phyloP scores from a whole-genome alignment of 1,140 invertebrate genomes.

The Temnothorax longispinosus region DNA sequence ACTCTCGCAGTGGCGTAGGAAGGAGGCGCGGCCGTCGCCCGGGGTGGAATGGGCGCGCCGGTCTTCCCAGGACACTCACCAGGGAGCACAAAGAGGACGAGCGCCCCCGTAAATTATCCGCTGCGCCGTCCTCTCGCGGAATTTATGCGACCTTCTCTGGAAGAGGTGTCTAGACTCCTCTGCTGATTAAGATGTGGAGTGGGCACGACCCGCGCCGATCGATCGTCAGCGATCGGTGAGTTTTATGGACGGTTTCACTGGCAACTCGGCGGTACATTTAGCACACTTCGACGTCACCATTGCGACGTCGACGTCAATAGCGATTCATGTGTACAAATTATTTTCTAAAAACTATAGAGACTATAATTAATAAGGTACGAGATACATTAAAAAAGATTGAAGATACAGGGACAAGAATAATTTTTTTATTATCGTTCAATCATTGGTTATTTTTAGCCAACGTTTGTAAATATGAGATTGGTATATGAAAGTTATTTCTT shows the following conservation, averaged over 20 bases:
- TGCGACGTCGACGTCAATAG: neutral
- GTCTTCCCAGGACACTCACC: conserved; percentile 65
- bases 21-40: conserved; percentile 57
- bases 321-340: neutral
- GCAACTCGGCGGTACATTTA: neutral
- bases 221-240: conserved; percentile 28
- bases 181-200: conserved; percentile 48
- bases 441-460: neutral
- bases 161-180: conserved; percentile 57
- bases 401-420: too few relatives aligned
- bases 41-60: conserved; percentile 50
- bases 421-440: neutral
- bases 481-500: neutral
- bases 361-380: neutral
- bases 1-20: conserved; percentile 79
- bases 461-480: neutral
- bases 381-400: neutral
- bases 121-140: conserved; percentile 54
- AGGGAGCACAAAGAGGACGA: conserved; percentile 69
- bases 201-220: conserved; percentile 34
- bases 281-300: neutral
- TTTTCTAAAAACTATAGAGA: neutral
- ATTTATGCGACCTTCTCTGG: conserved; percentile 63
- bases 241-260: conserved; percentile 1
- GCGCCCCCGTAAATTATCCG: conserved; percentile 68